Base-by-base conservation (phyloP, 2,797 vertebrate genomes). In the Melanitta fusca region DNA sequence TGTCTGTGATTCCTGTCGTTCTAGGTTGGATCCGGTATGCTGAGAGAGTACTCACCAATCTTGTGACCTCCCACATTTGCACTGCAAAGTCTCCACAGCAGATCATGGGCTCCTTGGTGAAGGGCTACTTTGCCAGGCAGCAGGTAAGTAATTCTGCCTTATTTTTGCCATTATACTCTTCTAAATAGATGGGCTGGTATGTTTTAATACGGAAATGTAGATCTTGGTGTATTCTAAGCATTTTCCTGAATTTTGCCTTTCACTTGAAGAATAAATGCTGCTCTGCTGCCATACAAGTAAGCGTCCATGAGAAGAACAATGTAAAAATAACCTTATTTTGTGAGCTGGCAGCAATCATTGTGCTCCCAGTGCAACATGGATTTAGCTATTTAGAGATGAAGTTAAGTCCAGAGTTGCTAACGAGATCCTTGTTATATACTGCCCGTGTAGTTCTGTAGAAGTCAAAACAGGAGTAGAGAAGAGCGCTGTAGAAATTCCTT, bases 1-100 rank as follows among this genome's bases (percentile, higher is more conserved):
- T 72, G 3, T 43, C 39, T 39, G 34, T 7, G 6, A 9, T 18
- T 41, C 17, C 2, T 79, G 27, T 80, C 4, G 0, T 49, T 86
- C 3, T 80, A 99, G 99, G 99, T 8, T 99, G 99, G 99, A 99
- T 99, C 93, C 98, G 99, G 5, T 99, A 99, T 14, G 98, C 99
- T 1, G 99, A 99, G 95, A 98, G 98, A 24, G 98, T 99, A 14
- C 98, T 99, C 80, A 99, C 99, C 65, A 99, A 98, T 71, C 97
- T 99, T 47, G 98, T 99, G 49, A 99, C 99, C 3, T 98, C 99
- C 79, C 99, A 99, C 95, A 99, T 99, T 96, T 99, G 99, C 98
- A 99, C 99, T 41, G 98, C 99, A 88, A 99, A 99, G 93, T 99
- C 99, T 47, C 98, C 99, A 8, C 99, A 99, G 97, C 99, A 99